These are phyloP conservation scores for Tryphoninae sp. DNA, from an alignment of 2,888 invertebrate species.

Conservation along the genomic window DNA sequence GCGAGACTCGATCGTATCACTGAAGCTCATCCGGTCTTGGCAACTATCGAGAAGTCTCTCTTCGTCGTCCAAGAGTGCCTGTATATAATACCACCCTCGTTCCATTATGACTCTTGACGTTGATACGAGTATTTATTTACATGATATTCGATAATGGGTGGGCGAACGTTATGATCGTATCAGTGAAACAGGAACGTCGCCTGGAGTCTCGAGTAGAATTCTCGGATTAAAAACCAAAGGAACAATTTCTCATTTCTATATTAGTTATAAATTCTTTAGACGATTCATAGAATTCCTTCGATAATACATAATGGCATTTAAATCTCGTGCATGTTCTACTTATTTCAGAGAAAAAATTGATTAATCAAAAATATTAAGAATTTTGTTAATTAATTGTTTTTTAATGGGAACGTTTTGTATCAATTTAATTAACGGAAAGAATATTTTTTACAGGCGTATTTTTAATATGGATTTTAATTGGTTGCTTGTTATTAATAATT, in stretches of 20 bases:
- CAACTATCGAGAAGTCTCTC: constrained; percentile 56
- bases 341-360: no score
- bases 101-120: constrained; percentile 68
- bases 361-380: no score
- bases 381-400: no score
- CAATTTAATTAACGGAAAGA: no score
- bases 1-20: constrained; percentile 52
- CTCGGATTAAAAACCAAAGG: not conserved
- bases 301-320: no score
- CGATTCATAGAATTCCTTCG: no score
- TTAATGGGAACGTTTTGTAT: no score
- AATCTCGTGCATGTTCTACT: no score
- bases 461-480: no score
- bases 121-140: constrained; percentile 78
- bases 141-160: constrained; percentile 72
- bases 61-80: constrained; percentile 15
- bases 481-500: no score
- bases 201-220: not conserved
- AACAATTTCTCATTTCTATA: not conserved
- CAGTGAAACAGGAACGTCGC: not conserved
- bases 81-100: constrained; percentile 12
- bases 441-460: no score
- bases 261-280: no score
- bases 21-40: constrained; percentile 48
- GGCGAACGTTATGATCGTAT: constrained; percentile 38